phyloP scores from a whole-genome alignment of 2,888 invertebrate species.

The Mimumesa dahlbomi region DNA sequence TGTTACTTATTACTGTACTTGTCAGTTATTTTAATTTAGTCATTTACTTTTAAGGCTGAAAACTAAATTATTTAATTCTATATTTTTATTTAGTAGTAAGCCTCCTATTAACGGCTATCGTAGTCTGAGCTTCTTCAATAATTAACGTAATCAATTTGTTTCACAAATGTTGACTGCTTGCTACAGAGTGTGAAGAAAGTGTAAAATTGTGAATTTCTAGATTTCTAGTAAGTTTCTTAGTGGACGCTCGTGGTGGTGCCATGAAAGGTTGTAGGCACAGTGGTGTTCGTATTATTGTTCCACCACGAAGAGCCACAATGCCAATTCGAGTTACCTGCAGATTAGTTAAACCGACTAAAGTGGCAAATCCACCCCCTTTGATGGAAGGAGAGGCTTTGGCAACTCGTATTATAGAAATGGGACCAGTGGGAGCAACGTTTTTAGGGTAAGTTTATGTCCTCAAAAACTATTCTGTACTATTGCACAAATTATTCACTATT shows the following conservation, averaged over 20 bases:
- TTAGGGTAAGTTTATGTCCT: constrained; percentile 86
- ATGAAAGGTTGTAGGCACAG: constrained; percentile 99
- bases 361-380: constrained; percentile 94
- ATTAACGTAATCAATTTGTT: no score
- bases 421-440: constrained; percentile 97
- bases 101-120: no score
- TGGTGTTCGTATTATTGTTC: constrained; percentile 97
- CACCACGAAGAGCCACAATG: constrained; percentile 96
- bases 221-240: constrained; percentile 99
- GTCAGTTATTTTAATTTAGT: no score
- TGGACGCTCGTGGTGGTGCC: constrained; percentile 99
- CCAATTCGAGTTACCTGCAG: constrained; percentile 98
- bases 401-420: constrained; percentile 95
- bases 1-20: no score
- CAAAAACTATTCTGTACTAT: no score
- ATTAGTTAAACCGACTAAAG: constrained; percentile 88
- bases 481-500: no score
- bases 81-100: constrained; percentile 8
- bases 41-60: no score
- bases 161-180: no score
- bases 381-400: constrained; percentile 99
- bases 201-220: constrained; percentile 79
- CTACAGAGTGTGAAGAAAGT: no score
- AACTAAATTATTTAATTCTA: not conserved
- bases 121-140: no score